Evolutionary conservation across 2,888 invertebrate genomes (phyloP).

Genomic region (Erynnis tages): DNA sequence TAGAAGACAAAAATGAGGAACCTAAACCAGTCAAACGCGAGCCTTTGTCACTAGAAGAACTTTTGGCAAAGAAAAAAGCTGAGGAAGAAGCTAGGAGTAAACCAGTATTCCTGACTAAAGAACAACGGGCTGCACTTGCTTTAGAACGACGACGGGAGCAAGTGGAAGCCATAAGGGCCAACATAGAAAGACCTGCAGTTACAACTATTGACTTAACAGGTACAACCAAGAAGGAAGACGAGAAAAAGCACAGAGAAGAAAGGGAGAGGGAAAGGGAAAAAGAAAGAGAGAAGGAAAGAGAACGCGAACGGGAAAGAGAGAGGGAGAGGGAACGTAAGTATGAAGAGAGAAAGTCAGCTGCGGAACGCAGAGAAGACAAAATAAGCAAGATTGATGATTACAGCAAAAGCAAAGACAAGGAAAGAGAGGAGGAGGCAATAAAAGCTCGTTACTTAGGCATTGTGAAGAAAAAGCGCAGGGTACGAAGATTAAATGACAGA

Average conservation of each 20-base stretch:
- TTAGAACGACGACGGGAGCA: constrained; percentile 94
- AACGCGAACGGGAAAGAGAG: constrained; percentile 62
- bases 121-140: constrained; percentile 95
- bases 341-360: constrained; percentile 76
- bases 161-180: constrained; percentile 89
- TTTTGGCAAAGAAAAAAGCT: constrained; percentile 97
- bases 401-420: constrained; percentile 88
- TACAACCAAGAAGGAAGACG: constrained; percentile 72
- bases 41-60: constrained; percentile 97
- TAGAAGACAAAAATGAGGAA: constrained; percentile 67
- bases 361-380: constrained; percentile 71
- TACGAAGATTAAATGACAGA: constrained; percentile 96
- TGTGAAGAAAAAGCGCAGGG: constrained; percentile 94
- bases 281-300: constrained; percentile 63
- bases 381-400: constrained; percentile 77
- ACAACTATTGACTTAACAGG: constrained; percentile 76
- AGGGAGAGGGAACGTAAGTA: constrained; percentile 70
- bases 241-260: constrained; percentile 63
- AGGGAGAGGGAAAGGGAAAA: constrained; percentile 82
- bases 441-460: constrained; percentile 97
- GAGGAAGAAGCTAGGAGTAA: constrained; percentile 97
- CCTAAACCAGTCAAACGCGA: constrained; percentile 80
- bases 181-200: constrained; percentile 76
- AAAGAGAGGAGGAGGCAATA: constrained; percentile 96
- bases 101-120: constrained; percentile 98